Conservation (phyloP, 1,140 invertebrate genomes). For the Drosophila setifemur region DNA sequence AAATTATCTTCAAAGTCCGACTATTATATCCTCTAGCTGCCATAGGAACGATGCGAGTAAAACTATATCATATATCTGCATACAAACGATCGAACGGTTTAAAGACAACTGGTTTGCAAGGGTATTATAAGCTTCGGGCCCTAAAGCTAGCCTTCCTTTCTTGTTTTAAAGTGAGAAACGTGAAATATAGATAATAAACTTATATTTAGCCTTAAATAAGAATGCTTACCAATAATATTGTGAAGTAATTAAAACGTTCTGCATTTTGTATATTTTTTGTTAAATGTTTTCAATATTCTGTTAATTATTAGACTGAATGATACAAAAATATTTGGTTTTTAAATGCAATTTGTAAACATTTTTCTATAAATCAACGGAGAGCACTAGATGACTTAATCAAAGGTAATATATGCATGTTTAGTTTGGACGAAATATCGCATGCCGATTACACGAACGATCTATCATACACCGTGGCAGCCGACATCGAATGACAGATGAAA, state of each 20-base stretch:
- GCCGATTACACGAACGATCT: conserved; percentile 39
- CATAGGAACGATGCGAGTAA: too few relatives aligned
- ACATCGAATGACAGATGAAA: conserved; percentile 31
- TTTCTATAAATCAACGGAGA: too few relatives aligned
- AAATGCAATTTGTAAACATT: conserved; percentile 50
- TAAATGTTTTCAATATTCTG: neutral
- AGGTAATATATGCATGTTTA: conserved; percentile 41
- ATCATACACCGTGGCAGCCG: conserved; percentile 61
- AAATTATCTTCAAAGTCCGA: too few relatives aligned
- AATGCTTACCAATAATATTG: conserved; percentile 64
- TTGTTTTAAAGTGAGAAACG: neutral
- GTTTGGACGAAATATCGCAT: conserved; percentile 10
- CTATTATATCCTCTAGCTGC: too few relatives aligned
- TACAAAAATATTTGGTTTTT: neutral
- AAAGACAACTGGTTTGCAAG: too few relatives aligned
- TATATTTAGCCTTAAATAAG: neutral
- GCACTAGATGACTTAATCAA: conserved; percentile 12
- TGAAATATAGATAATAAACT: neutral
- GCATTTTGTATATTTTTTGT: conserved; percentile 34
- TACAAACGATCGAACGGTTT: too few relatives aligned
- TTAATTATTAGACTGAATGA: conserved; percentile 13
- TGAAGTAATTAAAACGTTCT: conserved; percentile 58
- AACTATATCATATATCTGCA: too few relatives aligned
- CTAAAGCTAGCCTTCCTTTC: too few relatives aligned
- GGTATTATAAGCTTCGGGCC: too few relatives aligned